These are phyloP conservation scores for Microhierax caerulescens DNA, from an alignment of 2,797 vertebrate genomes.

Conservation along the genomic window DNA sequence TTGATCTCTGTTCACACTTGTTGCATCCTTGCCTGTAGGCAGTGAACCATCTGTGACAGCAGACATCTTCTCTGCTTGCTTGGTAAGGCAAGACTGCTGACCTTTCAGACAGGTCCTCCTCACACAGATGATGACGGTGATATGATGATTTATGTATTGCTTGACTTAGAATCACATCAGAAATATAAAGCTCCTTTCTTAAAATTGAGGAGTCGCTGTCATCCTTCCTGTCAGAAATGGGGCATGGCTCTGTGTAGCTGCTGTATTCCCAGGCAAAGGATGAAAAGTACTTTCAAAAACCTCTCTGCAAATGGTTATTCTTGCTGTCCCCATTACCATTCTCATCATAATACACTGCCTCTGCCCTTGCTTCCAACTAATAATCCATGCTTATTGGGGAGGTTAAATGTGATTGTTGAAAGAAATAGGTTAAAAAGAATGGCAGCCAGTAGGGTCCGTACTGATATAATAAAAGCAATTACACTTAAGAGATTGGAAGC, in stretches of 20 bases:
- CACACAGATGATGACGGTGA: neutral
- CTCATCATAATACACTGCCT: neutral
- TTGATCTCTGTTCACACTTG: neutral
- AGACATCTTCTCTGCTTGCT: neutral
- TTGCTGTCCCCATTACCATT: neutral
- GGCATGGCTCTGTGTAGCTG: neutral
- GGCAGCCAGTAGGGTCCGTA: neutral
- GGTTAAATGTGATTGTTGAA: constrained; percentile 30
- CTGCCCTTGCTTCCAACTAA: constrained; percentile 6
- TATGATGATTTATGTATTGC: neutral
- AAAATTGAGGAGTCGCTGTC: neutral
- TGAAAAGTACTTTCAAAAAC: neutral
- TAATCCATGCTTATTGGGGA: neutral
- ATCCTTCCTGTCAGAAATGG: neutral
- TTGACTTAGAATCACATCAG: neutral
- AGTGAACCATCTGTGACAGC: neutral
- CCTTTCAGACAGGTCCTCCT: neutral
- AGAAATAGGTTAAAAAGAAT: constrained; percentile 30
- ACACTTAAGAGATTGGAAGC: neutral
- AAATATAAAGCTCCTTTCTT: neutral
- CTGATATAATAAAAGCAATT: constrained; percentile 31
- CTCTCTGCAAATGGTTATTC: neutral
- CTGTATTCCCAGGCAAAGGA: neutral
- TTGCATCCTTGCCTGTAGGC: neutral
- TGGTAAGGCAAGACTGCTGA: neutral